Percentiles rank a stretch among this genome's conserved stretches.
These are phyloP conservation scores for Hoplostethus mediterraneus DNA, from an alignment of 2,797 vertebrate species.

Conservation along the genomic window DNA sequence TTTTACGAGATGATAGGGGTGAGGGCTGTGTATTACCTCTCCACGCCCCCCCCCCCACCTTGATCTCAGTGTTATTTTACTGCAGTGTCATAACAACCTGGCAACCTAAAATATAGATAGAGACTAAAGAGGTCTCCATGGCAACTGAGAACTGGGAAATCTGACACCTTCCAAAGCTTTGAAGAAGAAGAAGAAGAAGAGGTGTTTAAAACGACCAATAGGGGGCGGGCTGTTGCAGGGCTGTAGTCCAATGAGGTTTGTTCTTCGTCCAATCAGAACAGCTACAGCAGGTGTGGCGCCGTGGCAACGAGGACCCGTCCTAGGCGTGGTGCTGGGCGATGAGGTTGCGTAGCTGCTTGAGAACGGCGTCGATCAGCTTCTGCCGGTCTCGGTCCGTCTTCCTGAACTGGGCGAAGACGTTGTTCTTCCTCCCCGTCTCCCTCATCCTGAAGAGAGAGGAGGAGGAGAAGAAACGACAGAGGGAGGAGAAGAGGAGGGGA, in stretches of 20 bases:
- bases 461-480: neutral
- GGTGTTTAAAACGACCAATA: neutral
- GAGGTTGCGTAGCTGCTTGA: conserved; percentile 94
- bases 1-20: neutral
- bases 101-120: neutral
- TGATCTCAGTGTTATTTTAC: conserved; percentile 38
- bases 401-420: conserved; percentile 94
- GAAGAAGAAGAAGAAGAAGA: too few relatives aligned
- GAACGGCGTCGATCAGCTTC: conserved; percentile 94
- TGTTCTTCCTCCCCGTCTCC: conserved; percentile 95
- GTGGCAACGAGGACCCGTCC: conserved; percentile 14
- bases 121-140: too few relatives aligned
- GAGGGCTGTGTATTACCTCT: neutral
- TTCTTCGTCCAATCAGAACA: neutral
- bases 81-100: neutral
- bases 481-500: neutral
- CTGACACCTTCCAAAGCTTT: too few relatives aligned
- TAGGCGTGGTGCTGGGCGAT: conserved; percentile 89
- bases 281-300: neutral
- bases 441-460: conserved; percentile 86
- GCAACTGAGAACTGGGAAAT: too few relatives aligned
- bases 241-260: neutral
- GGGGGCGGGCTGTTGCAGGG: too few relatives aligned
- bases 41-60: neutral
- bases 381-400: conserved; percentile 96